These are phyloP conservation scores for Brenthis daphne DNA, from an alignment of 2,888 invertebrate genomes.

Conservation along the genomic window DNA sequence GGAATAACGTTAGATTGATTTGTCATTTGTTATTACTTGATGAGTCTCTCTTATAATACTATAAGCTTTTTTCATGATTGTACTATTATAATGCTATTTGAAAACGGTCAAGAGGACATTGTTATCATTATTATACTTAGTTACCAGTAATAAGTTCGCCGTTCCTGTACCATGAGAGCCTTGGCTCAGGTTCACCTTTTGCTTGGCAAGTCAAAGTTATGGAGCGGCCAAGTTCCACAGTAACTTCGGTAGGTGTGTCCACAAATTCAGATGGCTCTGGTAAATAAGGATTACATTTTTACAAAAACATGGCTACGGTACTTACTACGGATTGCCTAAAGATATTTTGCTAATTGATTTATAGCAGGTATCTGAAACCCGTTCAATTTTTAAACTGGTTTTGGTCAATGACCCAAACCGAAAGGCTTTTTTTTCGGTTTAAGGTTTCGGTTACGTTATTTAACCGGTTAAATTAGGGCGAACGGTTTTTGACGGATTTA, in stretches of 20 bases:
- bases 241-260: conserved; percentile 56
- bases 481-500: no score
- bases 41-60: no score
- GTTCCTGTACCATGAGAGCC: conserved; percentile 59
- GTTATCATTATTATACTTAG: not conserved
- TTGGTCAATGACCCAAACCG: no score
- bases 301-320: not conserved
- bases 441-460: no score
- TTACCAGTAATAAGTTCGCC: conserved; percentile 56
- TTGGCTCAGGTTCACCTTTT: conserved; percentile 66
- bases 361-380: no score
- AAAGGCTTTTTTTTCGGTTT: no score
- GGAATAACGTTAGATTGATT: not conserved
- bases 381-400: no score
- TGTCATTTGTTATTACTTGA: no score
- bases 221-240: conserved; percentile 58
- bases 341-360: no score
- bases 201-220: conserved; percentile 66
- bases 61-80: not conserved
- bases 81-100: not conserved
- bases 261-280: conserved; percentile 62
- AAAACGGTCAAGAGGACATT: not conserved
- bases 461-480: no score
- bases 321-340: no score
- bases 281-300: not conserved